These are phyloP conservation scores for Catocala nupta DNA, from an alignment of 2,888 invertebrate species.

Conservation along the genomic window DNA sequence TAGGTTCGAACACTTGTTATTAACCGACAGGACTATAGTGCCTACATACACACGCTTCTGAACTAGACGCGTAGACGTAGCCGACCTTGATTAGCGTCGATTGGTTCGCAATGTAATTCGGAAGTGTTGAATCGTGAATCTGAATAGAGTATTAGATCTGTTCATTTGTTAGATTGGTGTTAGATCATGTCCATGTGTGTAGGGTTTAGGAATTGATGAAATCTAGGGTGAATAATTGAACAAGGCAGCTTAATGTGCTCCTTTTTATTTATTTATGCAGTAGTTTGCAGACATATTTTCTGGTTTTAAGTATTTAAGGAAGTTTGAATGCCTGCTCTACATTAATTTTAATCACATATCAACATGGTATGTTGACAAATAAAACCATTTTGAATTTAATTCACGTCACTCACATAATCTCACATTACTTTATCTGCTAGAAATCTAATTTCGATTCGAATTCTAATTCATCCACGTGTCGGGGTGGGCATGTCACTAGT, in stretches of 20 bases:
- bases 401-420: background rate
- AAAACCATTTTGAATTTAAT: no score
- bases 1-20: no score
- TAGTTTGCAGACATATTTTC: no score
- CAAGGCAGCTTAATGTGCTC: no score
- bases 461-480: slow-evolving; percentile 64
- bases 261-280: no score
- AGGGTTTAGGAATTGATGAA: background rate
- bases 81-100: slow-evolving; percentile 62
- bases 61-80: slow-evolving; percentile 25
- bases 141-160: slow-evolving; percentile 56
- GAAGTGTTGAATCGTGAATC: slow-evolving; percentile 63
- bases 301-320: no score
- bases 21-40: slow-evolving; percentile 3
- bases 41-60: slow-evolving; percentile 24
- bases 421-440: slow-evolving; percentile 7
- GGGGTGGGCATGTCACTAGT: slow-evolving; percentile 57
- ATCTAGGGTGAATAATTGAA: no score
- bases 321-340: no score
- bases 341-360: no score
- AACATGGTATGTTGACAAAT: no score
- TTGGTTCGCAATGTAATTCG: slow-evolving; percentile 69
- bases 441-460: slow-evolving; percentile 8
- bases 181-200: slow-evolving; percentile 2
- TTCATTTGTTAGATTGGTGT: slow-evolving; percentile 40